Conservation (phyloP, 2,888 invertebrate genomes). For the Eubasilissa splendida region DNA sequence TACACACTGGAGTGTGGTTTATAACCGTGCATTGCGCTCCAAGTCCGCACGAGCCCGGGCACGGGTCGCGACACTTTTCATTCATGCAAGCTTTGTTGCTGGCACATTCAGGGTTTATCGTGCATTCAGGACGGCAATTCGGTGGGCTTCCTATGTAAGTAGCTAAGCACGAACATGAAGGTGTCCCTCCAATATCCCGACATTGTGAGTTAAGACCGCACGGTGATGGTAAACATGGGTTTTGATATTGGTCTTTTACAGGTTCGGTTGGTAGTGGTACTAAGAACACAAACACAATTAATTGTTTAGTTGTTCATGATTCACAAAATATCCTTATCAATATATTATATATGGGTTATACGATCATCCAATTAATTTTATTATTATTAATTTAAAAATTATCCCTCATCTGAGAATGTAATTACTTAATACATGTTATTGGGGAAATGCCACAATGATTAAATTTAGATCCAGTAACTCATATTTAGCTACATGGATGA, state of each 20-base stretch:
- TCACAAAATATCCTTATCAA: too few species aligned
- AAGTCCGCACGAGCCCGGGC: conserved; percentile 82
- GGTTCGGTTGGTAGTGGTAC: conserved; percentile 67
- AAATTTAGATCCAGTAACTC: too few species aligned
- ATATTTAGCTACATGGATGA: too few species aligned
- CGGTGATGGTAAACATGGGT: conserved; percentile 81
- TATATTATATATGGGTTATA: too few species aligned
- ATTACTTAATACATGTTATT: too few species aligned
- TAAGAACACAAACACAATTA: neutral
- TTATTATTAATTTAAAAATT: too few species aligned
- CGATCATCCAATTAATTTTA: too few species aligned
- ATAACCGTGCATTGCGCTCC: conserved; percentile 77
- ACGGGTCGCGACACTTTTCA: conserved; percentile 82
- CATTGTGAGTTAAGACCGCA: conserved; percentile 80
- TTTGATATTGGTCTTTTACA: conserved; percentile 67
- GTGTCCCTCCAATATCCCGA: conserved; percentile 73
- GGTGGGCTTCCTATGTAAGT: conserved; percentile 81
- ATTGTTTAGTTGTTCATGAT: neutral
- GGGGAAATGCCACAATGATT: too few species aligned
- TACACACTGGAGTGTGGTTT: conserved; percentile 80
- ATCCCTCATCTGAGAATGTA: too few species aligned
- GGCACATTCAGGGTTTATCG: conserved; percentile 84
- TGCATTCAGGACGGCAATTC: conserved; percentile 82
- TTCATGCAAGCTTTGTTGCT: conserved; percentile 64
- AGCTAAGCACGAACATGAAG: conserved; percentile 78